These are phyloP conservation scores for Desoria tigrina DNA, from an alignment of 2,888 invertebrate species.

Conservation along the genomic window DNA sequence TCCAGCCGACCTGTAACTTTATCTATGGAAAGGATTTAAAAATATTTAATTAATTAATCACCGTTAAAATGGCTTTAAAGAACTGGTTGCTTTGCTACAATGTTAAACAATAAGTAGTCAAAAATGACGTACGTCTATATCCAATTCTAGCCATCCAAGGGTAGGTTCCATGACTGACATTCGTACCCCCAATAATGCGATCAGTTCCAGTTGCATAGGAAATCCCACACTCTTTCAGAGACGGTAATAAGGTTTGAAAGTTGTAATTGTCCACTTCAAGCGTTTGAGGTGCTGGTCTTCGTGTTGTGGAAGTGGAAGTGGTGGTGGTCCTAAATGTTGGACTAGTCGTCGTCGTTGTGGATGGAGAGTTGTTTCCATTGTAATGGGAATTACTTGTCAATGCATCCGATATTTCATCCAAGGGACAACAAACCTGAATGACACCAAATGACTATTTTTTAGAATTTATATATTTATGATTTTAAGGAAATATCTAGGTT, in stretches of 20 bases:
- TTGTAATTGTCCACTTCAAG: slow-evolving; percentile 5
- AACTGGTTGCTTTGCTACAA: background rate
- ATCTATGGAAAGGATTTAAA: slow-evolving; percentile 24
- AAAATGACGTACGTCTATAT: slow-evolving; percentile 37
- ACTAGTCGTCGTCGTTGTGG: background rate
- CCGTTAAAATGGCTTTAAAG: background rate
- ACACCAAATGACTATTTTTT: too few relatives aligned
- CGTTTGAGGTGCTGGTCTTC: background rate
- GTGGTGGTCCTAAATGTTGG: background rate
- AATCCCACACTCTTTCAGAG: slow-evolving; percentile 35
- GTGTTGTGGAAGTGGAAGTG: background rate
- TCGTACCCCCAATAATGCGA: slow-evolving; percentile 37
- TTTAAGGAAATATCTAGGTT: background rate
- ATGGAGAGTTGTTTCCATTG: background rate
- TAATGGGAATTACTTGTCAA: slow-evolving; percentile 1
- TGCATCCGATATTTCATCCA: slow-evolving; percentile 23
- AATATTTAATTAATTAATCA: background rate
- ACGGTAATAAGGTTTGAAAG: slow-evolving; percentile 24
- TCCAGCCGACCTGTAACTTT: slow-evolving; percentile 28
- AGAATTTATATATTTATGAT: background rate
- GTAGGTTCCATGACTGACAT: slow-evolving; percentile 27
- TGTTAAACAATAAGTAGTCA: background rate
- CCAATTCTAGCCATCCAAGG: slow-evolving; percentile 40
- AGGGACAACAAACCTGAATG: slow-evolving; percentile 42
- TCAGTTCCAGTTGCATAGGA: slow-evolving; percentile 3